Base-by-base conservation (phyloP, 2,888 invertebrate genomes). In the Parnassius mnemosyne region DNA sequence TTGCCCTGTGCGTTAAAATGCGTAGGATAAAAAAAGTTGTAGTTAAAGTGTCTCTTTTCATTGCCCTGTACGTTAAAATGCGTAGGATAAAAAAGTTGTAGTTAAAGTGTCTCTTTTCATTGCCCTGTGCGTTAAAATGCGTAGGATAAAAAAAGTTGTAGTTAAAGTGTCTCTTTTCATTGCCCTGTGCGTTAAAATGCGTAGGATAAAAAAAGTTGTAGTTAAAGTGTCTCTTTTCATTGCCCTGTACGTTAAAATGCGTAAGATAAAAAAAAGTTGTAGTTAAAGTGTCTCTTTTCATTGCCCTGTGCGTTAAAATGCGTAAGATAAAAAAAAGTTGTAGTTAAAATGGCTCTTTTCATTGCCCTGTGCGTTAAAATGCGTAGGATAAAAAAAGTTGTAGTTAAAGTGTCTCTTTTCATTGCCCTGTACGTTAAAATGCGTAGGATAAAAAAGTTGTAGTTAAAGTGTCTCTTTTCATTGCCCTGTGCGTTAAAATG, bases 131-230 rank as follows among this genome's bases (percentile, higher is more conserved):
- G 9, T 52, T 56, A 51, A 56, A 46, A 42, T 47, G 57, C 53
- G 57, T 47, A 34, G 50, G 16, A 16, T 16, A 16, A 16, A 20
- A 49, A 49, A 13, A 13, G 5, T 47, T 47, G 3, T 9, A 25
- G 1, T 41, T 49, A 20, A n/a, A 52, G 34, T 56, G n/a, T 54
- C 51, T 61, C 61, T 43, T 34, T 61, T 46, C 34, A 20, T 46
- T n/a, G 5, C 41, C 9, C 16, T 52, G 61, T 61, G 25, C 52
- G 12, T 52, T 56, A 51, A 56, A 46, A 42, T 47, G 57, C 53
- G 57, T 47, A 34, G 50, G 12, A 43, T 16, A 16, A 16, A 20
- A 49, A 47, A 13, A 13, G 3, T 47, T 47, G 3, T 9, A n/a
- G 1, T 41, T 49, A 20, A n/a, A 52, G 44, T 56, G n/a, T 50